Conservation (phyloP, 2,888 invertebrate genomes). For the Sympetrum striolatum region DNA sequence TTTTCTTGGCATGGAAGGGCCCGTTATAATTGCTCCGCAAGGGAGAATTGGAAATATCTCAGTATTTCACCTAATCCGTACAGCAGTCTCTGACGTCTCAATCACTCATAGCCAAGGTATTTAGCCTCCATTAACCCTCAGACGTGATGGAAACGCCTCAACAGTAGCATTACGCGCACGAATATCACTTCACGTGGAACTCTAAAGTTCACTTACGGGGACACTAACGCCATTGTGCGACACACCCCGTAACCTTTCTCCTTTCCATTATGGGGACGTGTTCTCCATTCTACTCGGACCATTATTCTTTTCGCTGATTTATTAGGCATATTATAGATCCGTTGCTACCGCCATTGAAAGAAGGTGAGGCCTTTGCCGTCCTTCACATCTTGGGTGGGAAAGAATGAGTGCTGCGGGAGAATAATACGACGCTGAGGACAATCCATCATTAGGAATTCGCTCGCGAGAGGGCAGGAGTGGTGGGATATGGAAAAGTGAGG, state of each 20-base stretch:
- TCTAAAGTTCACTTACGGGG: not conserved
- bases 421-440: not conserved
- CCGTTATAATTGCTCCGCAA: not conserved
- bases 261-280: not conserved
- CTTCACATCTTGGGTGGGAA: not conserved
- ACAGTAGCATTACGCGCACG: not conserved
- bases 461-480: not conserved
- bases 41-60: not conserved
- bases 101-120: not conserved
- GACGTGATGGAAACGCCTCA: not conserved
- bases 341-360: not conserved
- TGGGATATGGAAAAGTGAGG: not conserved
- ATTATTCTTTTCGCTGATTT: not conserved
- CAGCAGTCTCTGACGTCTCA: not conserved
- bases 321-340: not conserved
- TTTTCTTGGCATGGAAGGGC: not conserved
- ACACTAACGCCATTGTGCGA: not conserved
- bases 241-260: not conserved
- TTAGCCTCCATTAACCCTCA: not conserved
- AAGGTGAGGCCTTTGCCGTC: not conserved
- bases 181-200: not conserved
- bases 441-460: not conserved
- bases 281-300: not conserved
- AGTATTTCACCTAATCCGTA: not conserved
- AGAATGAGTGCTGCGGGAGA: not conserved